These are phyloP conservation scores for Cherax quadricarinatus DNA, from an alignment of 1,140 invertebrate genomes.

Conservation along the genomic window DNA sequence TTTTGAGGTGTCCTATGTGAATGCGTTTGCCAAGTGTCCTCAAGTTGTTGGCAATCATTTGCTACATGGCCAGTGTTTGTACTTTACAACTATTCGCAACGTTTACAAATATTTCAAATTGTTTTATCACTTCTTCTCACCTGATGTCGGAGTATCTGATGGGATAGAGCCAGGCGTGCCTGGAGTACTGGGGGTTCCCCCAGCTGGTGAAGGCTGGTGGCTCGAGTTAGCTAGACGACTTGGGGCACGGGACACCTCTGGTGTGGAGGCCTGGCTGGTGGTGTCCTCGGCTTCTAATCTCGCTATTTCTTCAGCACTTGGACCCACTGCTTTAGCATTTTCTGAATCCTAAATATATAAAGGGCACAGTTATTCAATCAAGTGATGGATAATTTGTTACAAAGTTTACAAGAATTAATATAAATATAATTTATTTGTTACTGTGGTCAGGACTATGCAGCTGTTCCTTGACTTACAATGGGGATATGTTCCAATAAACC, in stretches of 20 bases:
- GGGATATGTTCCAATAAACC: too few species aligned
- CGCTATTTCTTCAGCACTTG: conserved; percentile 60
- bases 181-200: conserved; percentile 48
- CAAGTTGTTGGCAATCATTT: too few species aligned
- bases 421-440: not conserved
- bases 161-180: conserved; percentile 51
- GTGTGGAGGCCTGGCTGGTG: conserved; percentile 57
- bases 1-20: too few species aligned
- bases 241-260: conserved; percentile 50
- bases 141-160: conserved; percentile 52
- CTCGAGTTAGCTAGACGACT: conserved; percentile 38
- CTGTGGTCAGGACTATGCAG: too few species aligned
- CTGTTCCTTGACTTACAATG: too few species aligned
- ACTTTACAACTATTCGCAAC: too few species aligned
- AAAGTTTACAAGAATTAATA: not conserved
- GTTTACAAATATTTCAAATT: not conserved
- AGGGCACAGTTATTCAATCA: not conserved
- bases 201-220: conserved; percentile 25
- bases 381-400: too few species aligned
- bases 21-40: too few species aligned
- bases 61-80: too few species aligned
- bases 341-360: conserved; percentile 46
- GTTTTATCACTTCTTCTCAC: not conserved
- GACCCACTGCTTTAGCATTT: conserved; percentile 64
- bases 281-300: conserved; percentile 61